These are phyloP conservation scores for Belgica antarctica DNA, from an alignment of 2,888 invertebrate species.

Conservation along the genomic window DNA sequence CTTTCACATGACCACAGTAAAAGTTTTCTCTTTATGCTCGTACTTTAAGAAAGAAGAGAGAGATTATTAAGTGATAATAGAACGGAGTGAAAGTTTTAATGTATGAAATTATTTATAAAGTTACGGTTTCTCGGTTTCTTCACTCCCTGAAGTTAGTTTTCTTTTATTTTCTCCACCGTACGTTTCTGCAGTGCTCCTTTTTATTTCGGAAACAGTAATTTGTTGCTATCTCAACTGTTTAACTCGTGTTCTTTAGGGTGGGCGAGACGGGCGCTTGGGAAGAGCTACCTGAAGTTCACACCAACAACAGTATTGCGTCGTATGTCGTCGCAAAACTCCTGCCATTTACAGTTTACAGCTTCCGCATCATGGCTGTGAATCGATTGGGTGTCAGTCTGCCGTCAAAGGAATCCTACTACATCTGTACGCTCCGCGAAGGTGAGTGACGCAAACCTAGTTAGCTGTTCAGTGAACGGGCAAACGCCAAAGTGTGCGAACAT, in stretches of 20 bases:
- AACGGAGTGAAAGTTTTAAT: constrained; percentile 26
- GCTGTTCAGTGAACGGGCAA: background rate
- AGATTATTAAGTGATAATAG: constrained; percentile 39
- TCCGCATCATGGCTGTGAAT: constrained; percentile 70
- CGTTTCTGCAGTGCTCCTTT: too few relatives aligned
- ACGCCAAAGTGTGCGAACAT: background rate
- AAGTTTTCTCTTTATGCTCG: constrained; percentile 24
- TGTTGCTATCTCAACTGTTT: background rate
- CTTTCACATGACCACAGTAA: constrained; percentile 8
- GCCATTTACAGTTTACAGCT: constrained; percentile 75
- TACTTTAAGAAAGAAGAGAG: constrained; percentile 11
- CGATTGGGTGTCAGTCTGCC: constrained; percentile 67
- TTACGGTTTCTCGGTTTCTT: background rate
- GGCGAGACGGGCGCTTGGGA: constrained; percentile 70
- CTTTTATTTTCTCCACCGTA: too few relatives aligned
- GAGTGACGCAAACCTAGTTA: constrained; percentile 52
- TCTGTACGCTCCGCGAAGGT: constrained; percentile 73
- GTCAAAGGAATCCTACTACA: constrained; percentile 69
- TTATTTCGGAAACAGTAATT: background rate
- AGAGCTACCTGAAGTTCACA: constrained; percentile 61
- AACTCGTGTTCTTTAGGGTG: constrained; percentile 56
- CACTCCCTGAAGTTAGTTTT: background rate
- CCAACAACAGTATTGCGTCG: constrained; percentile 63
- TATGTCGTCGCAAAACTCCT: constrained; percentile 65
- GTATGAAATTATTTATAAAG: constrained; percentile 35